These are phyloP conservation scores for Plagodis pulveraria DNA, from an alignment of 2,888 invertebrate genomes.

Conservation along the genomic window DNA sequence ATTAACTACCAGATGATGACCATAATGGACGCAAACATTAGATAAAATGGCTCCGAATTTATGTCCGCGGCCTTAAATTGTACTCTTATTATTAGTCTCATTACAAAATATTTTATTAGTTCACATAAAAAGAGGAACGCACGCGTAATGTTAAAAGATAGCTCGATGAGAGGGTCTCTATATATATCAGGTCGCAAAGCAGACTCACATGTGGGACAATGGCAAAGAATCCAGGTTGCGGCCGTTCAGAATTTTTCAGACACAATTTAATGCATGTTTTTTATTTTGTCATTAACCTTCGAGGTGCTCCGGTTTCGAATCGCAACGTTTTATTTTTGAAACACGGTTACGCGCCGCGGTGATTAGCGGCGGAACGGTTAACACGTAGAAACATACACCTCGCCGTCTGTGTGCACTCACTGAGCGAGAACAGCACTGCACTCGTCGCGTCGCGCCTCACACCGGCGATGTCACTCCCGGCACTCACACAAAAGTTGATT, in stretches of 20 bases:
- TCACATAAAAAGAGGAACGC: slow-evolving; percentile 6
- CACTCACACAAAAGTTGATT: slow-evolving; percentile 57
- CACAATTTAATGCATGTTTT: slow-evolving; percentile 75
- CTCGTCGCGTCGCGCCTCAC: slow-evolving; percentile 7
- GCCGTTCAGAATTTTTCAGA: slow-evolving; percentile 51
- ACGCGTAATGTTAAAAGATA: background rate
- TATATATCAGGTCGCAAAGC: slow-evolving; percentile 35
- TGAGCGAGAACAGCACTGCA: slow-evolving; percentile 14
- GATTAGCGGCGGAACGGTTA: slow-evolving; percentile 48
- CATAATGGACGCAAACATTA: slow-evolving; percentile 31
- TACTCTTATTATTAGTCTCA: slow-evolving; percentile 10
- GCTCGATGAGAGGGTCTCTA: slow-evolving; percentile 25
- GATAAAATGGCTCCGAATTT: slow-evolving; percentile 15
- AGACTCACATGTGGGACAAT: slow-evolving; percentile 62
- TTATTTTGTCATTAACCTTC: slow-evolving; percentile 84
- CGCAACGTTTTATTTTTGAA: slow-evolving; percentile 82
- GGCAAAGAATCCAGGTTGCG: slow-evolving; percentile 57
- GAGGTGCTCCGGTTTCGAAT: slow-evolving; percentile 80
- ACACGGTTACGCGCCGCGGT: slow-evolving; percentile 70
- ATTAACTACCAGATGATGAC: slow-evolving; percentile 29
- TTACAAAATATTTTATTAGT: slow-evolving; percentile 7
- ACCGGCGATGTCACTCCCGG: slow-evolving; percentile 46
- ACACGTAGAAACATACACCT: slow-evolving; percentile 13
- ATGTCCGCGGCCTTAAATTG: slow-evolving; percentile 11
- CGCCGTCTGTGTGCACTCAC: slow-evolving; percentile 22